phyloP scores from a whole-genome alignment of 2,888 invertebrate genomes.

The Athetis lepigone region DNA sequence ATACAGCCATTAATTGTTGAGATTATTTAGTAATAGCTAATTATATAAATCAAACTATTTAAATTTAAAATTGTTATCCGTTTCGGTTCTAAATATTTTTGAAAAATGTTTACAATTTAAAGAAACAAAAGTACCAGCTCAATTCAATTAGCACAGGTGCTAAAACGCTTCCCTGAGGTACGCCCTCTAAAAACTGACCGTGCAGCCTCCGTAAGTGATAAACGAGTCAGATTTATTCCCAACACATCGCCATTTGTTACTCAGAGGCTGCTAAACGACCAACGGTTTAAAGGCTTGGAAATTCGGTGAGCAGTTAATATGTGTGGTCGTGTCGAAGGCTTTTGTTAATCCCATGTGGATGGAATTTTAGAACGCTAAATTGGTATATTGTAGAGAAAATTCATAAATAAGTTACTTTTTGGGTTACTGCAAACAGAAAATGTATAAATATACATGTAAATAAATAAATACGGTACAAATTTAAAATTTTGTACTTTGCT shows the following conservation, averaged over 20 bases:
- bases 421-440: too few species aligned
- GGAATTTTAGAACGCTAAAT: neutral
- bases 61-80: too few species aligned
- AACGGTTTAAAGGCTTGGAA: conserved; percentile 76
- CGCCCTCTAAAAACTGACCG: conserved; percentile 68
- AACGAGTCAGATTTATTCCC: conserved; percentile 82
- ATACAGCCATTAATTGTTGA: too few species aligned
- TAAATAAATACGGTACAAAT: too few species aligned
- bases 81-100: too few species aligned
- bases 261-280: conserved; percentile 78
- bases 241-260: conserved; percentile 80
- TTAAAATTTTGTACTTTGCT: too few species aligned
- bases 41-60: too few species aligned
- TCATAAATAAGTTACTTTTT: too few species aligned
- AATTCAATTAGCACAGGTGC: conserved; percentile 64
- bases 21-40: too few species aligned
- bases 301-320: conserved; percentile 70
- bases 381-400: too few species aligned
- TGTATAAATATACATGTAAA: too few species aligned
- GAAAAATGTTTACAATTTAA: neutral
- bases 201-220: conserved; percentile 79
- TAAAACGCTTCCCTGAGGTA: conserved; percentile 73
- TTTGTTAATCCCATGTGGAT: conserved; percentile 26
- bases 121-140: conserved; percentile 21
- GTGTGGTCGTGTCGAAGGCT: conserved; percentile 68